These are phyloP conservation scores for Phrynosoma platyrhinos DNA, from an alignment of 2,113 vertebrate genomes.

Conservation along the genomic window DNA sequence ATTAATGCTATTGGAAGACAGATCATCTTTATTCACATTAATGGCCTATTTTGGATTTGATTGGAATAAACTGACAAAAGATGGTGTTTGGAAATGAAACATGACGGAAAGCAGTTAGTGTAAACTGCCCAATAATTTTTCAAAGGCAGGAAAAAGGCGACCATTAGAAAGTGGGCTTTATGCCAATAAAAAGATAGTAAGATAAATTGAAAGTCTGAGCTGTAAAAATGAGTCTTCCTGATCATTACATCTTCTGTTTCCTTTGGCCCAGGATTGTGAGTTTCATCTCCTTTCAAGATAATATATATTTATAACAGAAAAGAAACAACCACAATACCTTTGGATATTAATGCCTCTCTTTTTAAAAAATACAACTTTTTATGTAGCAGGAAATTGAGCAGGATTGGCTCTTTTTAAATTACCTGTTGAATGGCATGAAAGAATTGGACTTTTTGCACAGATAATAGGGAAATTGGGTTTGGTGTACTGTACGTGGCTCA, in stretches of 20 bases:
- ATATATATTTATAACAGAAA: not conserved
- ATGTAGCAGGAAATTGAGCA: not conserved
- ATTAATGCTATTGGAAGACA: conserved; percentile 56
- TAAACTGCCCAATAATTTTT: conserved; percentile 74
- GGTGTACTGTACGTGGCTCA: not conserved
- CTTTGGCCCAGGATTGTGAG: not conserved
- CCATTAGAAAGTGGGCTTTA: conserved; percentile 59
- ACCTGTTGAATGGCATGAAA: not conserved
- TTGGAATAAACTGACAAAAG: conserved; percentile 68
- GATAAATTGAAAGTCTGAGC: conserved; percentile 55
- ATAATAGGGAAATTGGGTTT: not conserved
- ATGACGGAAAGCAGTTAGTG: conserved; percentile 64
- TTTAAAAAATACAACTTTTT: not conserved
- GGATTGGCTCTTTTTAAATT: not conserved
- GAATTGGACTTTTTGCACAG: not conserved
- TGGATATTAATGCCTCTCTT: conserved; percentile 18
- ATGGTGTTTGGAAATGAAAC: conserved; percentile 75
- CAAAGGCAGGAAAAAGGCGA: conserved; percentile 50
- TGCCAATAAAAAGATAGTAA: conserved; percentile 65
- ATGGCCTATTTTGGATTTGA: conserved; percentile 69
- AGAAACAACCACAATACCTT: not conserved
- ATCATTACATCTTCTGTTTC: not conserved
- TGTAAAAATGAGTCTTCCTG: conserved; percentile 51
- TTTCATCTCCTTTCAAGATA: not conserved
- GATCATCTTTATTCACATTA: conserved; percentile 57